Base-by-base conservation (phyloP, 2,113 vertebrate species). In the Catharus minimus region DNA sequence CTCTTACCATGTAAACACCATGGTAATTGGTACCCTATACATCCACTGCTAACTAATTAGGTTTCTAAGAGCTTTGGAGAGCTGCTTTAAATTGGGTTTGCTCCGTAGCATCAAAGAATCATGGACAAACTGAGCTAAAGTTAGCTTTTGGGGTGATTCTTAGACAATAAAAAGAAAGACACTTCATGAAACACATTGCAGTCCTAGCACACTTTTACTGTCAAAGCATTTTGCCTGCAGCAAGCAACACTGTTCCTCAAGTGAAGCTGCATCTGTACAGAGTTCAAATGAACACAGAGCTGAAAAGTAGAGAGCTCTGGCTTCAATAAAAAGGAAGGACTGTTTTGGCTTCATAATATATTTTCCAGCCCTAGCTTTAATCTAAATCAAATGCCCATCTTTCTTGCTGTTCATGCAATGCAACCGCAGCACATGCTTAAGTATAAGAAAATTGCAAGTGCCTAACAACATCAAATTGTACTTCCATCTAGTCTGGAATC, bases 341-440 rank as follows among this genome's bases (percentile, higher is more conserved):
- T 95, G 71, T 67, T 95, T 85, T 89, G 86, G 92, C 74, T 94
- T 82, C 60, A 55, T 85, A 94, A 89, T 82, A 82, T 15, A 23
- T 92, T 95, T 95, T 89, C 94, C 91, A 96, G 75, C 56, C n/a
- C 44, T 77, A 73, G 60, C 71, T 92, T 92, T 95, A 95, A 95
- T 93, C 88, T 94, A 93, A 94, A 95, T 94, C 93, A 95, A 95
- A 96, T 94, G 91, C 75, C 71, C 44, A 60, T 94, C 84, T 85
- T 90, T 92, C 68, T 85, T 76, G 36, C 67, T 80, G 62, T 80
- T 93, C 82, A 72, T 87, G 92, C 84, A 94, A 67, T 32, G 58
- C 64, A 39, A 91, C 91, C 39, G 0, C 92, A 94, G 68, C 75
- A 87, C 86, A 92, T 82, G 92, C 89, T 82, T 80, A 82, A 95